Evolutionary conservation across 2,888 invertebrate genomes (phyloP), one percentile per base, ranked within the genome.

Genomic region (Acanthococcus lagerstroemiae): DNA sequence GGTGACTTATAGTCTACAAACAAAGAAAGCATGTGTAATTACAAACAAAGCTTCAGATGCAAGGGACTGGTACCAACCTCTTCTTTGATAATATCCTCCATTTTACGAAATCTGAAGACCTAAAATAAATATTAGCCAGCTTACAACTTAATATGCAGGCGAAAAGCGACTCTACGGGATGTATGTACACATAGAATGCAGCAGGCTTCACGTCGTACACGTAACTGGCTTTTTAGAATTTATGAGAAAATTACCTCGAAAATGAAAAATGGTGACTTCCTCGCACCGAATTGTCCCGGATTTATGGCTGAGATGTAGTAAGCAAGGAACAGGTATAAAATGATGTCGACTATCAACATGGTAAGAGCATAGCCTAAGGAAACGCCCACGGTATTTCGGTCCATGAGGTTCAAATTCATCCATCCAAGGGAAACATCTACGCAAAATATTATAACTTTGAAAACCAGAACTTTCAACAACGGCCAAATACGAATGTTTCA

Each of bases 261-360:
- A 7, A 52, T 7, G 24, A 63, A 63, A 3, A 54, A 54, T 1
- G 63, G 52, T 12, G 63, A 63, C 50, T 63, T 63, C 24, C 54
- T 19, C 9, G 25, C 37, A 17, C 63, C 63, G 17, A 63, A 63
- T 52, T 27, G 27, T 1, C 63, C 63, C 19, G 63, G 63, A 63
- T 63, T 63, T 1, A 63, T 54, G 7, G 25, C 12, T 9, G 24
- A 44, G 5, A 63, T 63, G 22, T 63, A 63, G 6, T 5, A 54
- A 0, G 63, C n/a, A 0, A 63, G 21, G 9, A 63, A 44, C 3
- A 37, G 12, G 9, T 63, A 63, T 6, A 63, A 25, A 9, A 63
- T 24, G 7, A 44, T 54, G 12, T 63, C 63, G n/a, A 63, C 21
- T 6, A 63, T 22, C 37, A 63, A 17, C 52, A 63, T 63, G 3